These are phyloP conservation scores for Macropis europaea DNA, from an alignment of 2,888 invertebrate genomes.

Conservation along the genomic window DNA sequence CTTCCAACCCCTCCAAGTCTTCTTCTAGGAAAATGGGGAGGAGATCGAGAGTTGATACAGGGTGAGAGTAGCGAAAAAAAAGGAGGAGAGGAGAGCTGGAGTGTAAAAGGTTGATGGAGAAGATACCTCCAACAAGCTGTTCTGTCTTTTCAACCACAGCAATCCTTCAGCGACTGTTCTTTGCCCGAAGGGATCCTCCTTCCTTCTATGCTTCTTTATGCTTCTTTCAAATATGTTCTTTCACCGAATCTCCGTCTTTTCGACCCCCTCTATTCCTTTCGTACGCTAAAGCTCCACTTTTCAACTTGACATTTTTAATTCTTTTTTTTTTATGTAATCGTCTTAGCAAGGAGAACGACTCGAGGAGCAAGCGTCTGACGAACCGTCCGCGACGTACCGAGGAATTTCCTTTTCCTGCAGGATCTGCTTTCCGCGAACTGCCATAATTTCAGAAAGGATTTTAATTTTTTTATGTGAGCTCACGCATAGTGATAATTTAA, in stretches of 20 bases:
- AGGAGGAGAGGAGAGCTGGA: neutral
- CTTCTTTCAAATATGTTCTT: constrained; percentile 70
- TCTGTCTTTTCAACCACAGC: constrained; percentile 62
- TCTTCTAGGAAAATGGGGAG: constrained; percentile 12
- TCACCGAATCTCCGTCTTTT: constrained; percentile 28
- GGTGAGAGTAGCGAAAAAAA: constrained; percentile 22
- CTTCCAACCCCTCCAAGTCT: neutral
- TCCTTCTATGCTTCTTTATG: constrained; percentile 57
- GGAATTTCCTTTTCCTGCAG: constrained; percentile 6
- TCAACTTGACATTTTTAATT: constrained; percentile 74
- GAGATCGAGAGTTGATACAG: constrained; percentile 24
- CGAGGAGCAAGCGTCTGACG: constrained; percentile 34
- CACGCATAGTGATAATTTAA: too few relatives aligned
- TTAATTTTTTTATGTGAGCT: too few relatives aligned
- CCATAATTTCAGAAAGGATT: neutral
- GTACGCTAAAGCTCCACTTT: constrained; percentile 67
- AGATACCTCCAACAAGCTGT: constrained; percentile 51
- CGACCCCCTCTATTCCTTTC: neutral
- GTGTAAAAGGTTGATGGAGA: constrained; percentile 32
- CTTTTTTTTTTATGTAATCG: constrained; percentile 73
- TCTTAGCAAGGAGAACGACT: constrained; percentile 61
- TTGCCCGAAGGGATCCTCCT: constrained; percentile 38
- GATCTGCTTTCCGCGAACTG: neutral
- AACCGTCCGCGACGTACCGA: constrained; percentile 26
- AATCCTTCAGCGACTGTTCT: constrained; percentile 20